These are phyloP conservation scores for Pedetes capensis DNA, from an alignment of 2,113 vertebrate species.

Conservation along the genomic window DNA sequence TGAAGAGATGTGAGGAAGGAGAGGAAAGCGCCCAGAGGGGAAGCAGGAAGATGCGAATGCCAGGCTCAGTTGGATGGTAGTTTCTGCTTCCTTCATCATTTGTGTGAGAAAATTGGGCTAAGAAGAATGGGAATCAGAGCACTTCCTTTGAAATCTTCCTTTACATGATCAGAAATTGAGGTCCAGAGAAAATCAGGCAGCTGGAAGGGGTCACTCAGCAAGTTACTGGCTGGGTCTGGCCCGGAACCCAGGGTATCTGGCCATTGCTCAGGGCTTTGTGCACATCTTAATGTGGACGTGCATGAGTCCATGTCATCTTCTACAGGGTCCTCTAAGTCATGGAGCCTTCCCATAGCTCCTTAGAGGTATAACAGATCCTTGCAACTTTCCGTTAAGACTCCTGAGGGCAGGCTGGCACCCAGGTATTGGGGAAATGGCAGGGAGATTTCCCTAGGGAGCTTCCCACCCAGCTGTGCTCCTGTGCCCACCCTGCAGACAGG, in stretches of 20 bases:
- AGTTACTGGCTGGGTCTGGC: not conserved
- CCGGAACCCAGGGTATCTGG: not conserved
- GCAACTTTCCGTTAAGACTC: not conserved
- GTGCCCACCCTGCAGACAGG: too few relatives aligned
- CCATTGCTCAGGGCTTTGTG: too few relatives aligned
- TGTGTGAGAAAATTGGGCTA: not conserved
- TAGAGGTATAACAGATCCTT: not conserved
- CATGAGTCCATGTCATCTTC: not conserved
- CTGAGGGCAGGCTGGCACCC: not conserved
- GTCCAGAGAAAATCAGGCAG: not conserved
- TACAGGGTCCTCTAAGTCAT: not conserved
- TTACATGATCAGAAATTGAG: not conserved
- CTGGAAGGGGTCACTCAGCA: not conserved
- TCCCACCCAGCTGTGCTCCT: not conserved
- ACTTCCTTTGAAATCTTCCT: not conserved
- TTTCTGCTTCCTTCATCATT: accelerated
- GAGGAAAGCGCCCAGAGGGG: not conserved
- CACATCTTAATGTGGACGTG: too few relatives aligned
- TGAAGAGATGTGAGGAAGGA: not conserved
- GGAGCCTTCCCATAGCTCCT: not conserved
- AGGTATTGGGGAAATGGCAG: not conserved
- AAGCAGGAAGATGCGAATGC: not conserved
- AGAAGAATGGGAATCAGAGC: not conserved
- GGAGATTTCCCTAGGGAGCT: accelerated
- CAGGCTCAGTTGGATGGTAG: accelerated